Evolutionary conservation across 2,888 invertebrate genomes (phyloP).

Genomic region (Parnassius mnemosyne): DNA sequence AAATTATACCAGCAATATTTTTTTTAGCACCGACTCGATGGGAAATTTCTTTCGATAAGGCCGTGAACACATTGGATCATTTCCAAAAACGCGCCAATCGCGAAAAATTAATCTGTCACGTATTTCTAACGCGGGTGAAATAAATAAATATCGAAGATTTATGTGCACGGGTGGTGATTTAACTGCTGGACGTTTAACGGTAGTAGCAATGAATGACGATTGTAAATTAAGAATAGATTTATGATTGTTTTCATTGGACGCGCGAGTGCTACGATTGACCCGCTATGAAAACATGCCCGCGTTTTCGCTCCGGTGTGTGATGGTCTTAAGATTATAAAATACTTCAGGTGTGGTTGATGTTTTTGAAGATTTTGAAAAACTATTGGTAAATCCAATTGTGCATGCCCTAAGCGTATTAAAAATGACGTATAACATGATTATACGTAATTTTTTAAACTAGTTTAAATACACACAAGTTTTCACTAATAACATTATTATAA

Average conservation of each 20-base stretch:
- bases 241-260: slow-evolving; percentile 51
- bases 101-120: slow-evolving; percentile 33
- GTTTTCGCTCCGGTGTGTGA: slow-evolving; percentile 20
- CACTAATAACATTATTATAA: too few relatives aligned
- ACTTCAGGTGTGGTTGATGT: slow-evolving; percentile 6
- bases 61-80: slow-evolving; percentile 28
- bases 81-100: slow-evolving; percentile 26
- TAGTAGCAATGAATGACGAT: slow-evolving; percentile 40
- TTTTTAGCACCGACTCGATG: slow-evolving; percentile 6
- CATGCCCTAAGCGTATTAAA: too few relatives aligned
- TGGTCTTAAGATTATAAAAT: slow-evolving; percentile 20
- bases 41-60: slow-evolving; percentile 6
- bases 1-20: slow-evolving; percentile 1
- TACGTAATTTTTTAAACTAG: background rate
- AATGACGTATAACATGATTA: too few relatives aligned
- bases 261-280: slow-evolving; percentile 24
- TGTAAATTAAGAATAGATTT: slow-evolving; percentile 59
- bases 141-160: slow-evolving; percentile 38
- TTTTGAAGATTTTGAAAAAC: background rate
- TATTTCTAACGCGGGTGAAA: slow-evolving; percentile 27
- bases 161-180: slow-evolving; percentile 29
- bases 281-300: background rate
- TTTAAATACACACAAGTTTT: too few relatives aligned
- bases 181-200: slow-evolving; percentile 32
- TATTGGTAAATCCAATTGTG: too few relatives aligned